Evolutionary conservation across 2,797 vertebrate species (phyloP).

Genomic region (Syncerus caffer): DNA sequence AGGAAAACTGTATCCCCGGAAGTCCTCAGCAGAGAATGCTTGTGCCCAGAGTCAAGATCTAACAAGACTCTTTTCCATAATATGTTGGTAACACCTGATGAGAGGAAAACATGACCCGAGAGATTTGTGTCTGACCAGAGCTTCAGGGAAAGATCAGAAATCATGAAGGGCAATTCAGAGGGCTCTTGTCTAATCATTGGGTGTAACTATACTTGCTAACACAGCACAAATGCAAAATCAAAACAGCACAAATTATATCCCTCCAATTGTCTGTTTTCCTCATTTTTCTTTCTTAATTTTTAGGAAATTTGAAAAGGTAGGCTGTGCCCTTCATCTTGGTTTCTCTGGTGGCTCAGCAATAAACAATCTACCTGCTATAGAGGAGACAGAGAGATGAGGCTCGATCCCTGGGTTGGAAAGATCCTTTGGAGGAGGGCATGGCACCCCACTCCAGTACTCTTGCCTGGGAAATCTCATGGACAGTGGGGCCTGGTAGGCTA

Average conservation of each 20-base stretch:
- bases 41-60: neutral
- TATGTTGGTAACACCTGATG: neutral
- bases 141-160: neutral
- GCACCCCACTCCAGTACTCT: neutral
- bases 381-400: neutral
- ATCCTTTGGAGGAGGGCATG: neutral
- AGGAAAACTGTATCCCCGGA: neutral
- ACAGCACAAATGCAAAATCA: neutral
- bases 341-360: neutral
- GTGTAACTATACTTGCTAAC: neutral
- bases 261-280: neutral
- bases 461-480: neutral
- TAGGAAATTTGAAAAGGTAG: neutral
- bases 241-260: neutral
- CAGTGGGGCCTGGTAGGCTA: neutral
- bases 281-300: neutral
- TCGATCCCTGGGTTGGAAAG: neutral
- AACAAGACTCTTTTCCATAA: neutral
- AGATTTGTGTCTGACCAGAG: neutral
- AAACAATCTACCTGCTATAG: neutral
- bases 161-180: neutral
- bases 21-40: neutral
- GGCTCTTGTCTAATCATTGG: neutral
- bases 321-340: neutral
- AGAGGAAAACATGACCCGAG: neutral